Evolutionary conservation across 2,113 vertebrate genomes (phyloP).

Genomic region (Nothoprocta pentlandii): DNA sequence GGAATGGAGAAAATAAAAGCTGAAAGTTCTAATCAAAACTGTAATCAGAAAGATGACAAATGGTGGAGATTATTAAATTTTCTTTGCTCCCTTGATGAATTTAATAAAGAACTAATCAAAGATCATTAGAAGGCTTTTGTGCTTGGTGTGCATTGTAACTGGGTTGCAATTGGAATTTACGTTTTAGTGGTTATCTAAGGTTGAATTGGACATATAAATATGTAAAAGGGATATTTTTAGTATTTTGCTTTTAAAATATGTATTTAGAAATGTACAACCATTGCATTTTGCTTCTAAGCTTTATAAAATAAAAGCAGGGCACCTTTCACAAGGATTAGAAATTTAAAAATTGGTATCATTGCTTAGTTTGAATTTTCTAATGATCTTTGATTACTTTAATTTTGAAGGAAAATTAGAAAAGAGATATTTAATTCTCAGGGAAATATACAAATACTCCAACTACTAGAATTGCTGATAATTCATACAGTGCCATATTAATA

Average conservation of each 20-base stretch:
- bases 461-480: conserved; percentile 59
- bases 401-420: conserved; percentile 86
- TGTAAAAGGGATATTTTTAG: conserved; percentile 64
- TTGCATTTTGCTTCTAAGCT: conserved; percentile 64
- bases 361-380: conserved; percentile 84
- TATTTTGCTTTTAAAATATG: conserved; percentile 71
- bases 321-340: conserved; percentile 70
- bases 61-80: conserved; percentile 94
- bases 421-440: conserved; percentile 62
- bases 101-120: conserved; percentile 99
- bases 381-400: conserved; percentile 94
- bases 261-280: conserved; percentile 78
- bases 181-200: conserved; percentile 74
- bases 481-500: conserved; percentile 47
- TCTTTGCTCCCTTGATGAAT: conserved; percentile 96
- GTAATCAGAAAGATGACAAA: conserved; percentile 97
- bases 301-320: conserved; percentile 63
- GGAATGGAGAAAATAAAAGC: conserved; percentile 83
- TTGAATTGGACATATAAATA: conserved; percentile 77
- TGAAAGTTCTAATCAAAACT: conserved; percentile 89
- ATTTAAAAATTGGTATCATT: conserved; percentile 67
- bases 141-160: conserved; percentile 80
- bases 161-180: conserved; percentile 82
- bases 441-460: conserved; percentile 63
- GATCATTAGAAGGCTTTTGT: conserved; percentile 96